Conservation (phyloP, 2,888 invertebrate species). For the Drosophila nigricruria region DNA sequence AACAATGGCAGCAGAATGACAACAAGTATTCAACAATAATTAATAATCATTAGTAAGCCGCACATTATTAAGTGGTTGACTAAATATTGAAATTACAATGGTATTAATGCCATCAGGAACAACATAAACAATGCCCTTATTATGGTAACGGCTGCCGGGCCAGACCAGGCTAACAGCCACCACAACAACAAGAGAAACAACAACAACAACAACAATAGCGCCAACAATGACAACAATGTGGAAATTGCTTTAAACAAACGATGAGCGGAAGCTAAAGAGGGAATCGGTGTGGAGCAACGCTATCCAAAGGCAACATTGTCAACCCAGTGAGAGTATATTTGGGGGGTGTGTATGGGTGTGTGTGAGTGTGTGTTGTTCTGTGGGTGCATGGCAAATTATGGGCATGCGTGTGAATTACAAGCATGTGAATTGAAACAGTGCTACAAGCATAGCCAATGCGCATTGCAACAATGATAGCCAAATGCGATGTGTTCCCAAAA, state of each 20-base stretch:
- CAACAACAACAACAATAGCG: conserved; percentile 26
- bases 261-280: conserved; percentile 33
- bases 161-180: conserved; percentile 17
- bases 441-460: conserved; percentile 43
- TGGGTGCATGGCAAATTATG: conserved; percentile 63
- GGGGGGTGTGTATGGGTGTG: background rate
- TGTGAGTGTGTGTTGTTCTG: conserved; percentile 7
- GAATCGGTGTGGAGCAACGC: conserved; percentile 3
- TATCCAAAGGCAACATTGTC: conserved; percentile 53
- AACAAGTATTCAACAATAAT: conserved; percentile 71
- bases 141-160: conserved; percentile 61
- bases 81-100: conserved; percentile 81
- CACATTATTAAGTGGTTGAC: conserved; percentile 81
- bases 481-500: conserved; percentile 18
- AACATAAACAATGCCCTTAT: conserved; percentile 77
- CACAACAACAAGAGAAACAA: conserved; percentile 19
- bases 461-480: conserved; percentile 16
- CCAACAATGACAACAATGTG: conserved; percentile 69
- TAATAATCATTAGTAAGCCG: conserved; percentile 80
- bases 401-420: conserved; percentile 75
- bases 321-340: conserved; percentile 5
- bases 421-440: conserved; percentile 76
- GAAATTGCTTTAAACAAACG: conserved; percentile 75
- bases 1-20: conserved; percentile 44
- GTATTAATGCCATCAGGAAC: conserved; percentile 74